Base-by-base conservation (phyloP, 2,113 vertebrate genomes). In the Otolemur garnettii region DNA sequence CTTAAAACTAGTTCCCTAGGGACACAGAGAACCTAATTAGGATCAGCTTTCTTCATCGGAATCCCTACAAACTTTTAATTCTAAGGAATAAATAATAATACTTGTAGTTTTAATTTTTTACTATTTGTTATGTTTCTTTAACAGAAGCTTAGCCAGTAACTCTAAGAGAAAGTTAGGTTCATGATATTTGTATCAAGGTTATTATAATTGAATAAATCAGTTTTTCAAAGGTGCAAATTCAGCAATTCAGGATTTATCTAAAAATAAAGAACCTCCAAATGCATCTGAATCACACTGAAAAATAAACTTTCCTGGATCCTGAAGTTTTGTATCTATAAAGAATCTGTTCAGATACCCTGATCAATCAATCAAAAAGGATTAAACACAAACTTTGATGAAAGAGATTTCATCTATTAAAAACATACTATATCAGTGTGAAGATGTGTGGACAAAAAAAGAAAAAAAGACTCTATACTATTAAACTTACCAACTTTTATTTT, bases 171-270 rank as follows among this genome's bases (percentile, higher is more conserved):
- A 69, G 45, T 7, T n/a, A 42, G 53, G 74, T 33, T 87, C 59
- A 87, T 4, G 91, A 14, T 30, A 91, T 71, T 80, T 74, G 1
- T 79, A 84, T 64, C 28, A 86, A 78, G 35, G 69, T 12, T 60
- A 64, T 86, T 57, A 64, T 33, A 81, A 87, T 10, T 69, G 38
- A 53, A 90, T 30, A 95, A 96, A 88, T 69, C 42, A 81, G n/a
- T 74, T 96, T 95, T 66, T 81, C 24, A 35, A 17, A 74, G 88
- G 72, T 93, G 81, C 26, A 59, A 92, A 78, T 84, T 95, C 50
- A 88, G 35, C 79, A 84, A 89, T 11, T 75, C 35, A 84, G 50
- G 9, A 93, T 86, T 95, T 90, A 77, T 60, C 80, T 91, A 79
- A 53, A 33, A 9, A 53, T 21, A 66, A 89, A 24, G 13, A 68